phyloP scores from a whole-genome alignment of 2,888 invertebrate species.

The Epinotia demarniana region DNA sequence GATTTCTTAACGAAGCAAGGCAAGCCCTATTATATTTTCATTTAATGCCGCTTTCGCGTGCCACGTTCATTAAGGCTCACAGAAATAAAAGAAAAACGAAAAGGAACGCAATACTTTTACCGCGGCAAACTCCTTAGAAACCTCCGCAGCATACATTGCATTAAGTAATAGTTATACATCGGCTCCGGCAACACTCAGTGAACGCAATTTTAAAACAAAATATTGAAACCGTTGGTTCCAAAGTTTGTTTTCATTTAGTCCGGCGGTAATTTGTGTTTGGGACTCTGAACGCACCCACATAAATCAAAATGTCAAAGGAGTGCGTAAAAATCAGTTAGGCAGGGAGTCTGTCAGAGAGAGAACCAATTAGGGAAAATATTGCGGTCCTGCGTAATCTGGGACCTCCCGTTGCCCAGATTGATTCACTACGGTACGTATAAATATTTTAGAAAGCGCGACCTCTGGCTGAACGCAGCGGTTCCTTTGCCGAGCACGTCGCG shows the following conservation, averaged over 20 bases:
- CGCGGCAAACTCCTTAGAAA: constrained; percentile 33
- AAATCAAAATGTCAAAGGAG: constrained; percentile 49
- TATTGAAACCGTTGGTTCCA: constrained; percentile 21
- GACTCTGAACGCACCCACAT: constrained; percentile 47
- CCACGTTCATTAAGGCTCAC: constrained; percentile 48
- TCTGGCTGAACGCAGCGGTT: constrained; percentile 56
- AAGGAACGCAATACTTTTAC: constrained; percentile 41
- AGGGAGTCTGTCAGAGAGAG: constrained; percentile 52
- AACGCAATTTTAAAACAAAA: constrained; percentile 30
- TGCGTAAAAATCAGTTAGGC: constrained; percentile 50
- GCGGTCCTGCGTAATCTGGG: constrained; percentile 61
- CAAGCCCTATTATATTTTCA: constrained; percentile 53
- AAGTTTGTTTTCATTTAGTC: constrained; percentile 39
- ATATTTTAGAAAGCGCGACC: constrained; percentile 63
- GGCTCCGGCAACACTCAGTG: constrained; percentile 13
- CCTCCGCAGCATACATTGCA: constrained; percentile 20
- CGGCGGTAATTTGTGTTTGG: constrained; percentile 30
- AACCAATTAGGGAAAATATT: constrained; percentile 66
- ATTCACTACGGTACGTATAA: constrained; percentile 67
- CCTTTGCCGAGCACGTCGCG: constrained; percentile 56
- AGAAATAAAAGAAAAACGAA: constrained; percentile 44
- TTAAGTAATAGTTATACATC: constrained; percentile 34
- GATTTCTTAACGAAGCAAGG: constrained; percentile 41
- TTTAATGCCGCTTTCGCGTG: constrained; percentile 57
- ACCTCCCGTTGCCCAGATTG: constrained; percentile 62